A percentile compares a stretch with the other conserved stretches of the same genome.
Evolutionary conservation across 2,797 vertebrate genomes (phyloP).

Genomic region (Hafferia zeledoni): DNA sequence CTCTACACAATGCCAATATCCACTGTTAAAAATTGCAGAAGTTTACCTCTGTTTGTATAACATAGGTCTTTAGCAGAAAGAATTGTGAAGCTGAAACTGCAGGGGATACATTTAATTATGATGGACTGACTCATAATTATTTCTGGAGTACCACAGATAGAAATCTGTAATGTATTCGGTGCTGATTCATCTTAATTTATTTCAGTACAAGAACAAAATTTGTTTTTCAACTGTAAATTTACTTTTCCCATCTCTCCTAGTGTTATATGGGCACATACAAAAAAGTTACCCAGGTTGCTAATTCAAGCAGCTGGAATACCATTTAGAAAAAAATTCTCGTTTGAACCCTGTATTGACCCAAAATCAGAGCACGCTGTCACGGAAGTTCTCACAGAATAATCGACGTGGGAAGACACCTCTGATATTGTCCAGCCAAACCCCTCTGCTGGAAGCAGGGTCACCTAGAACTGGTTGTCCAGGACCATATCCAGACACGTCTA

Average conservation of each 20-base stretch:
- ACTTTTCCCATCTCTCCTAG: not conserved
- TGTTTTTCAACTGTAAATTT: not conserved
- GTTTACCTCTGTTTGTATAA: slow-evolving; percentile 29
- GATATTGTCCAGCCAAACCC: not conserved
- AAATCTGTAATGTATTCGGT: slow-evolving; percentile 17
- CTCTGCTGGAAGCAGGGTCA: not conserved
- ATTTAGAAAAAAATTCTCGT: not conserved
- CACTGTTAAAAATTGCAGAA: not conserved
- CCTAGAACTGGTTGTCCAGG: not conserved
- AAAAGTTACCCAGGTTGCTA: not conserved
- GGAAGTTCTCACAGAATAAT: not conserved
- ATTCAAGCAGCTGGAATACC: not conserved
- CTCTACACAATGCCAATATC: not conserved
- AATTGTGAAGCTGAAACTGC: not conserved
- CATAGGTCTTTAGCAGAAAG: slow-evolving; percentile 28
- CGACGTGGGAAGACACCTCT: not conserved
- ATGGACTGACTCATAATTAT: not conserved
- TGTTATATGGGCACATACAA: not conserved
- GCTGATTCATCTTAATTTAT: not conserved
- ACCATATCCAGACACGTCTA: not conserved
- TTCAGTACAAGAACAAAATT: not conserved
- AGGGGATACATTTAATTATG: not conserved
- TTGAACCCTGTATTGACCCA: not conserved
- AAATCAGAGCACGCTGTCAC: not conserved
- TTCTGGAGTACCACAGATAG: slow-evolving; percentile 39